phyloP scores from a whole-genome alignment of 2,888 invertebrate genomes.

The Tenodera sinensis region DNA sequence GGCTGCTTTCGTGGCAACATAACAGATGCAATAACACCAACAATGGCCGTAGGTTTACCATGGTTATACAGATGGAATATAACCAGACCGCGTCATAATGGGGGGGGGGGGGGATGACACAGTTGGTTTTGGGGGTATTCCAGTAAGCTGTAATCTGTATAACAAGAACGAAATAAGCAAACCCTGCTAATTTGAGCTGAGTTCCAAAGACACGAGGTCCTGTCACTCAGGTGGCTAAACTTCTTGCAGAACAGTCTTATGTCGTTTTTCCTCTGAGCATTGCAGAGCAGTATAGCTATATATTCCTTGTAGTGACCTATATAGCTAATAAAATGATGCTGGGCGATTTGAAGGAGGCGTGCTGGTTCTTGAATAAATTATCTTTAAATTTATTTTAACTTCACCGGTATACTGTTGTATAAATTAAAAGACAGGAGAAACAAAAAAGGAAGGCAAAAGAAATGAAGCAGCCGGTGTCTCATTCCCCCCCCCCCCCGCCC shows the following conservation, averaged over 20 bases:
- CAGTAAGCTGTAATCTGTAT: too few species aligned
- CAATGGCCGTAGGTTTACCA: too few species aligned
- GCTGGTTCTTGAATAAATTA: conserved; percentile 2
- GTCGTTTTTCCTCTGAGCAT: background rate
- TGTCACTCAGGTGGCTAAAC: too few species aligned
- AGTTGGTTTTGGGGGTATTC: too few species aligned
- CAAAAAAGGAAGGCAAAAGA: background rate
- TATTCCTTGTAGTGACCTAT: background rate
- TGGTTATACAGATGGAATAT: too few species aligned
- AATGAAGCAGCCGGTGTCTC: background rate
- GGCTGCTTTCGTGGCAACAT: too few species aligned
- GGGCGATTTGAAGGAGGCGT: background rate
- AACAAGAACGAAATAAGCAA: too few species aligned
- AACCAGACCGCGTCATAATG: too few species aligned
- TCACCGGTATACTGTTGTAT: background rate
- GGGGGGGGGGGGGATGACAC: too few species aligned
- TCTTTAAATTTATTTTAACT: background rate
- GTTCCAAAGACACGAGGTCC: too few species aligned
- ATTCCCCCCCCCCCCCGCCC: background rate
- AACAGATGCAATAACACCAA: too few species aligned
- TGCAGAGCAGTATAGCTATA: background rate
- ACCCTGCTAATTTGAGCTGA: too few species aligned
- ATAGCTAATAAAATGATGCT: conserved; percentile 7
- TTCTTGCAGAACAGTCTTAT: background rate
- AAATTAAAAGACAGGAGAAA: background rate